Evolutionary conservation across 1,140 invertebrate genomes (phyloP).

Genomic region (Oreohelix idahoensis): DNA sequence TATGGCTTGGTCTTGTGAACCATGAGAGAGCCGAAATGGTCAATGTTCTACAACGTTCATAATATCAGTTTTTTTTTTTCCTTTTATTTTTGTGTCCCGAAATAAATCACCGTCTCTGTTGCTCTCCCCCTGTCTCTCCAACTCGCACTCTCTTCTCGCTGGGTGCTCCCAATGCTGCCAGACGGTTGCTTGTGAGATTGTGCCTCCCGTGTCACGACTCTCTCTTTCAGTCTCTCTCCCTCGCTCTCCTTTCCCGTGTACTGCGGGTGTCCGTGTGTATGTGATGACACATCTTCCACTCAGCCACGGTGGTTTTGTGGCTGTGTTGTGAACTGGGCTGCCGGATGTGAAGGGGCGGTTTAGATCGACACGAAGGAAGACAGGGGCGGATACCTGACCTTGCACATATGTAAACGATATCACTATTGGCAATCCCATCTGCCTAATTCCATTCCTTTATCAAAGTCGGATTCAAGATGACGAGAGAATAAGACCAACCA

Average conservation of each 20-base stretch:
- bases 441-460: background rate
- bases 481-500: background rate
- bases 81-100: too few species aligned
- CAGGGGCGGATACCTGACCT: background rate
- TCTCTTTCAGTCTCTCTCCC: constrained; percentile 10
- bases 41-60: too few species aligned
- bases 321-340: background rate
- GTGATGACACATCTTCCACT: background rate
- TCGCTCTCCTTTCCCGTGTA: background rate
- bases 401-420: background rate
- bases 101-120: too few species aligned
- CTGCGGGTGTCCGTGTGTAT: background rate
- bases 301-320: background rate
- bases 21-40: too few species aligned
- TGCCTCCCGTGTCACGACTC: background rate
- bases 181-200: background rate
- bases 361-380: background rate
- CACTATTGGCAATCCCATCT: background rate
- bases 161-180: background rate
- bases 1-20: too few species aligned
- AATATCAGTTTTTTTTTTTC: too few species aligned
- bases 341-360: background rate
- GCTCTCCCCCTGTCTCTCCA: constrained; percentile 32
- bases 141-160: background rate
- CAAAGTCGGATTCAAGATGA: background rate